phyloP scores from a whole-genome alignment of 1,140 invertebrate species.

The Ericerus pela region DNA sequence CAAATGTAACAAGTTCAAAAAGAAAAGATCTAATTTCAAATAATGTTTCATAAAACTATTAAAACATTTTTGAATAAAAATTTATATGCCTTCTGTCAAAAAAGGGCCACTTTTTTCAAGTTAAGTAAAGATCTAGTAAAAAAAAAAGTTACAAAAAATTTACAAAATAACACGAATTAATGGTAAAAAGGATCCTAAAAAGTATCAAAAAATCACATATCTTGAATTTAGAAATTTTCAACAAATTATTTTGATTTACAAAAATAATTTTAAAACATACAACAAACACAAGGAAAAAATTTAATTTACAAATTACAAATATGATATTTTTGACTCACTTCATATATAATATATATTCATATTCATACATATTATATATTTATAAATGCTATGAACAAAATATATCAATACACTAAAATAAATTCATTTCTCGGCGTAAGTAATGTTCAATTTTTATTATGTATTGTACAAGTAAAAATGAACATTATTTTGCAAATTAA shows the following conservation, averaged over 20 bases:
- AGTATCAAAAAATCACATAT: not conserved
- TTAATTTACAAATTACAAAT: not conserved
- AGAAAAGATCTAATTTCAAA: not conserved
- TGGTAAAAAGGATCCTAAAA: constrained; percentile 2
- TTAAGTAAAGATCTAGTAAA: not conserved
- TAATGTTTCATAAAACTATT: not conserved
- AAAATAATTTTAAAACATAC: too few relatives aligned
- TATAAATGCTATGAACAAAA: constrained; percentile 1
- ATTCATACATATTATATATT: not conserved
- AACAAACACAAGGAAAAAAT: not conserved
- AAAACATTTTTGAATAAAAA: not conserved
- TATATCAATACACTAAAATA: not conserved
- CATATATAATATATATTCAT: not conserved
- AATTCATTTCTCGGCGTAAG: not conserved
- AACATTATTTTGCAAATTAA: constrained; percentile 5
- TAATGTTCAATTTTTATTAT: not conserved
- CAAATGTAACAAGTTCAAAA: not conserved
- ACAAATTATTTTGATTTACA: too few relatives aligned
- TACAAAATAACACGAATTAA: not conserved
- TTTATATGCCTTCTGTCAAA: not conserved
- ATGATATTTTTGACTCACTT: too few relatives aligned
- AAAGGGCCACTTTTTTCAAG: not conserved
- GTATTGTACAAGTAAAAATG: not conserved
- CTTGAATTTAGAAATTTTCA: constrained; percentile 1
- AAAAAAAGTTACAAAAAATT: not conserved